Percentiles rank a stretch among this genome's conserved stretches.
Conservation (phyloP, 2,797 vertebrate genomes). For the Typhlichthys eigenmanni region DNA sequence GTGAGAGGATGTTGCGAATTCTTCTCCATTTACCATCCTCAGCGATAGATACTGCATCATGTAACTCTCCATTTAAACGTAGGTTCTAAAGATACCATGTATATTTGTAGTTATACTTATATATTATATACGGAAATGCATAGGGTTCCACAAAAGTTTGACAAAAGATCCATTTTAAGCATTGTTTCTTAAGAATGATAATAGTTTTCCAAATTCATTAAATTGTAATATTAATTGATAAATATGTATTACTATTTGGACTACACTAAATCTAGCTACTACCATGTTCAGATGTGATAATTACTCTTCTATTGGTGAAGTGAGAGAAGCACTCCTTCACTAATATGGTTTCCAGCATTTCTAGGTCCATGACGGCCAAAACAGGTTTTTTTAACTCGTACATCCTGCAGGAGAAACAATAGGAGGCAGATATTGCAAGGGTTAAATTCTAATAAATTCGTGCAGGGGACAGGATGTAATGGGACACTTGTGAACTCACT, state of each 20-base stretch:
- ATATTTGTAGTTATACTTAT: background rate
- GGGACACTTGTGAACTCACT: slow-evolving; percentile 16
- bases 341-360: slow-evolving; percentile 71
- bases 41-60: slow-evolving; percentile 31
- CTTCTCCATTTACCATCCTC: slow-evolving; percentile 60
- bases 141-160: background rate
- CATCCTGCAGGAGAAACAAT: slow-evolving; percentile 20
- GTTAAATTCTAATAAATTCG: background rate
- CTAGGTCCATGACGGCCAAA: slow-evolving; percentile 65
- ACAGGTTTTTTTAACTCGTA: slow-evolving; percentile 71
- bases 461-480: no score
- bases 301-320: slow-evolving; percentile 72
- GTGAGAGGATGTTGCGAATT: slow-evolving; percentile 51
- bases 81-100: slow-evolving; percentile 30
- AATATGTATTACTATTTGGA: no score
- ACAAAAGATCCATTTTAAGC: background rate
- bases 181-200: no score
- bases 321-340: slow-evolving; percentile 73
- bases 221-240: no score
- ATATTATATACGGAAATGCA: background rate
- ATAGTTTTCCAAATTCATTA: no score
- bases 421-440: no score
- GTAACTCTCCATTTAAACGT: slow-evolving; percentile 36
- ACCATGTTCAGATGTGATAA: background rate
- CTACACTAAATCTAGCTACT: no score